Conservation (phyloP, 1,140 invertebrate genomes). For the Philotrypesis tridentata region DNA sequence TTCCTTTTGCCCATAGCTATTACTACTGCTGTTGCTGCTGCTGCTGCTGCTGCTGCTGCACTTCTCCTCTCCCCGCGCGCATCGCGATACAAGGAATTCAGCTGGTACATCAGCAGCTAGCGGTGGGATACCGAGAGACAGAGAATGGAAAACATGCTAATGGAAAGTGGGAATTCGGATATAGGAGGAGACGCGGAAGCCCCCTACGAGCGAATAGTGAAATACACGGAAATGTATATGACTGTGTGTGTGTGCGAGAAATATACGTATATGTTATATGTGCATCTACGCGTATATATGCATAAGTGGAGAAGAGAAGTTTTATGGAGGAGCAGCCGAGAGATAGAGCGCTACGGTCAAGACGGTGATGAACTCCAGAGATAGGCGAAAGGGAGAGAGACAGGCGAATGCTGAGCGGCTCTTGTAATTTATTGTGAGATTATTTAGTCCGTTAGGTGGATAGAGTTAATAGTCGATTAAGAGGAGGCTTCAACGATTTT, state of each 20-base stretch:
- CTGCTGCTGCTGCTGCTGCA: background rate
- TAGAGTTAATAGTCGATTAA: background rate
- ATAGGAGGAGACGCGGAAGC: background rate
- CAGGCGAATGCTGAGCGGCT: background rate
- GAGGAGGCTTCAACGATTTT: background rate
- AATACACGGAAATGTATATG: background rate
- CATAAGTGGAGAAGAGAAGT: background rate
- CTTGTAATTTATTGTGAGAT: background rate
- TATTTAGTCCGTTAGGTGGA: background rate
- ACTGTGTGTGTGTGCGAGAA: background rate
- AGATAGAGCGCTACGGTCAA: background rate
- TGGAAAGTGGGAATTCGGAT: constrained; percentile 19
- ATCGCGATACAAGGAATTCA: background rate
- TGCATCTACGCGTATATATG: no score
- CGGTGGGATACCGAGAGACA: background rate
- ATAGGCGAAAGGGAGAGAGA: background rate
- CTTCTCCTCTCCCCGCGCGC: background rate
- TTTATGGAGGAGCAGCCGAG: background rate
- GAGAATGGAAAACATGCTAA: constrained; percentile 18
- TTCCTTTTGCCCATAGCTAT: constrained; percentile 3
- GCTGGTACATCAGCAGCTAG: background rate
- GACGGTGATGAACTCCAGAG: background rate
- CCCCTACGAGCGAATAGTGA: background rate
- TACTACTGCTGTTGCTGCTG: background rate
- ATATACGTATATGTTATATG: no score